A percentile compares a stretch with the other conserved stretches of the same genome.
Conservation (phyloP, 2,888 invertebrate species). For the Hipparchia semele region DNA sequence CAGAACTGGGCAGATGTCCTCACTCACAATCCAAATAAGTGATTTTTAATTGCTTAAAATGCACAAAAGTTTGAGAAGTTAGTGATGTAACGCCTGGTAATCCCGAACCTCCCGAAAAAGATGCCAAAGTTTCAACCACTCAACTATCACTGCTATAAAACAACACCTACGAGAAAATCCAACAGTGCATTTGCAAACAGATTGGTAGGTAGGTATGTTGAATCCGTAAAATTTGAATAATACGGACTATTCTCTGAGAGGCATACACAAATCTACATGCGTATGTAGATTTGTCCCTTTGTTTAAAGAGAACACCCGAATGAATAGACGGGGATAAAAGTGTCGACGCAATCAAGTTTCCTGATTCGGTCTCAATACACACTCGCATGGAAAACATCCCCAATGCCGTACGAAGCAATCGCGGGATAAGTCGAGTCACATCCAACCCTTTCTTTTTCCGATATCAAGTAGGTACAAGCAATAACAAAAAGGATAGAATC, state of each 20-base stretch:
- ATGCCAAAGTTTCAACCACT: too few species aligned
- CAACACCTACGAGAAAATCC: too few species aligned
- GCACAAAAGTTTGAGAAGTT: too few species aligned
- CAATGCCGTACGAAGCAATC: constrained; percentile 36
- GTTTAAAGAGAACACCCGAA: constrained; percentile 36
- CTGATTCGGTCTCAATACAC: constrained; percentile 32
- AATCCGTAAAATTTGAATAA: constrained; percentile 6
- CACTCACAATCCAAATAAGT: too few species aligned
- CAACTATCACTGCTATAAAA: too few species aligned
- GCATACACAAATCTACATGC: constrained; percentile 9
- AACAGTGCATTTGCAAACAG: neutral
- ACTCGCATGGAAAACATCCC: constrained; percentile 25
- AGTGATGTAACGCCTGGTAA: too few species aligned
- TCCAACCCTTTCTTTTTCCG: constrained; percentile 30
- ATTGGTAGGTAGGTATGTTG: neutral
- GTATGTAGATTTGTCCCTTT: constrained; percentile 28
- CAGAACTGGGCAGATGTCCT: too few species aligned
- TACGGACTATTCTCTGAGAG: neutral
- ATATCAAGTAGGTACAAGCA: constrained; percentile 17
- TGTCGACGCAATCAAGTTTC: constrained; percentile 38
- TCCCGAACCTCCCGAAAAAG: too few species aligned
- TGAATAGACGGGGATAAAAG: constrained; percentile 33
- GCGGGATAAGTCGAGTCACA: constrained; percentile 28
- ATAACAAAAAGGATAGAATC: constrained; percentile 9
- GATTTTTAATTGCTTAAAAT: too few species aligned